Base-by-base conservation (phyloP, 2,888 invertebrate species). In the Drosophila conformis region DNA sequence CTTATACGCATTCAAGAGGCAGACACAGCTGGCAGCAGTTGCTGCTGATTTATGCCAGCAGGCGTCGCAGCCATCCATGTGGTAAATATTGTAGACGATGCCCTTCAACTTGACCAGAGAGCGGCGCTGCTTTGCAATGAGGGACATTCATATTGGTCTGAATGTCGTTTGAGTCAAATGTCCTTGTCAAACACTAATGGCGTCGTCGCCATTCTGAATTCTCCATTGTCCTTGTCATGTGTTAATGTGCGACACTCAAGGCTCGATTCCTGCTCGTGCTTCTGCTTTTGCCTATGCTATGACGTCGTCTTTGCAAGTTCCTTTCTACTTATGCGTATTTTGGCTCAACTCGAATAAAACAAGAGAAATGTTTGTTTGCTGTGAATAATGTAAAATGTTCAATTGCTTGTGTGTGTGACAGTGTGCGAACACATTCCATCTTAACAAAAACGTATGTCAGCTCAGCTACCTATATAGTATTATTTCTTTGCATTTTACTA, bases 151-250 rank as follows among this genome's bases (percentile, higher is more conserved):
- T 49, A 62, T 57, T 70, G 73, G 73, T 66, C 65, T 71, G 61
- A 62, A 71, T 69, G 69, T 69, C 58, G 60, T 56, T 67, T 78
- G 73, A 77, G 76, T 69, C 78, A 75, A 76, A 80, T 83, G 87
- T 82, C 86, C 87, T 86, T 86, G 87, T 82, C 80, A 77, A 79
- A 82, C 75, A 82, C 86, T 87, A 87, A 87, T 87, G 86, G 86
- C 87, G 82, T 75, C 80, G 82, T 76, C 76, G 80, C 73, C 80
- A 72, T 68, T 59, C 53, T 60, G n/a, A 61, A 25, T 46, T 62
- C 69, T 52, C 60, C 48, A 73, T 75, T 84, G 85, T 84, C 87
- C 85, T 85, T 87, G 84, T 70, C 66, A 42, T 71, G 80, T 82
- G 83, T 86, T 87, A 83, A 86, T 86, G 82, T 77, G 73, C 69